phyloP scores from a whole-genome alignment of 1,140 invertebrate genomes.

The Coboldia fuscipes region DNA sequence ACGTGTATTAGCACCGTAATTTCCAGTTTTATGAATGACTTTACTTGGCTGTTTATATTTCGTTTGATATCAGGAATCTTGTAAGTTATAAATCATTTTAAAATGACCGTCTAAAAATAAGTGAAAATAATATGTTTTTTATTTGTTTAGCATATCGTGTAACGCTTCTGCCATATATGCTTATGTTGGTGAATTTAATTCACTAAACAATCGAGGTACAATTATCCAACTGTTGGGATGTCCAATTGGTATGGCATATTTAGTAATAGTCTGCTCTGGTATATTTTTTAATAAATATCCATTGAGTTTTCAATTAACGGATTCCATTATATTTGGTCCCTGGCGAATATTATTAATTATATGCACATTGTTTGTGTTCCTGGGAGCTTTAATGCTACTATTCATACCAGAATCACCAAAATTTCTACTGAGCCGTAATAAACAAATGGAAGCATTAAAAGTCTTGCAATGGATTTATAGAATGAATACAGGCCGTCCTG shows the following conservation, averaged over 20 bases:
- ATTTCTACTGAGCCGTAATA: conserved; percentile 28
- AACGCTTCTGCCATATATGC: conserved; percentile 18
- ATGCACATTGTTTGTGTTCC: conserved; percentile 31
- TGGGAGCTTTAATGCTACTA: conserved; percentile 28
- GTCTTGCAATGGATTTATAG: conserved; percentile 26
- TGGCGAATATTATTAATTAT: conserved; percentile 39
- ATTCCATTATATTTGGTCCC: conserved; percentile 22
- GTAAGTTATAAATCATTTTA: too few species aligned
- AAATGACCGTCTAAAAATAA: too few species aligned
- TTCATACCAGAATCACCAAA: conserved; percentile 42
- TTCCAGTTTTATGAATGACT: conserved; percentile 27
- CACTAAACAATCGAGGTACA: conserved; percentile 10
- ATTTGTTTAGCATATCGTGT: conserved; percentile 16
- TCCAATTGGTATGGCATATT: conserved; percentile 19
- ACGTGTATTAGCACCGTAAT: conserved; percentile 17
- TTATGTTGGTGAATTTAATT: conserved; percentile 18
- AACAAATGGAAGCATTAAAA: conserved; percentile 23
- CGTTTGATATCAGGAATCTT: conserved; percentile 31
- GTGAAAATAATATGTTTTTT: too few species aligned
- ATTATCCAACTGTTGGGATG: conserved; percentile 18
- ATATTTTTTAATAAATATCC: too few species aligned
- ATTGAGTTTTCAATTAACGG: conserved; percentile 23
- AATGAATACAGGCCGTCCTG: conserved; percentile 23
- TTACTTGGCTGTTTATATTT: conserved; percentile 25
- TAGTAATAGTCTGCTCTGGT: conserved; percentile 19